These are phyloP conservation scores for Drosophila leonis DNA, from an alignment of 2,888 invertebrate genomes.

Conservation along the genomic window DNA sequence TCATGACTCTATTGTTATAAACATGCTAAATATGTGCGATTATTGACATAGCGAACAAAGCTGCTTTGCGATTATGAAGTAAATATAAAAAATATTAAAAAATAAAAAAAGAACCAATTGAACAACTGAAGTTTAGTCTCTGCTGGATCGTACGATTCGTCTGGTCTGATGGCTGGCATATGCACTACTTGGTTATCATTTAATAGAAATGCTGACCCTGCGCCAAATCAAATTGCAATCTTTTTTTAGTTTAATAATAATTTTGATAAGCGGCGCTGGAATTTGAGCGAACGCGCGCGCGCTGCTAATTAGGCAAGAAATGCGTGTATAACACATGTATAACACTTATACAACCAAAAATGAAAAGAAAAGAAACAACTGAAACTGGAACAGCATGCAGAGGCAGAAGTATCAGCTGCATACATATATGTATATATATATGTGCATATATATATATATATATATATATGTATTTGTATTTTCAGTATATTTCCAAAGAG, in stretches of 20 bases:
- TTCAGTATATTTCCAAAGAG: slow-evolving; percentile 45
- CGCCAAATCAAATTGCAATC: slow-evolving; percentile 42
- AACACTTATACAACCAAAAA: slow-evolving; percentile 4
- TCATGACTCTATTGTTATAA: slow-evolving; percentile 10
- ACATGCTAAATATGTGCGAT: slow-evolving; percentile 22
- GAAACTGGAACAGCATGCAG: slow-evolving; percentile 34
- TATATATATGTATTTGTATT: slow-evolving; percentile 2
- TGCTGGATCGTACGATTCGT: slow-evolving; percentile 35
- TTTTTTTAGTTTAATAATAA: slow-evolving; percentile 51
- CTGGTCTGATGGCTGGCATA: not conserved
- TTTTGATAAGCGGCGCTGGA: slow-evolving; percentile 54
- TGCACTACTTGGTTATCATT: slow-evolving; percentile 32
- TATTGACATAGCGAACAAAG: slow-evolving; percentile 18
- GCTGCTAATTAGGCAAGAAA: slow-evolving; percentile 55
- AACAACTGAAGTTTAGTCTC: slow-evolving; percentile 21
- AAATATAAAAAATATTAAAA: slow-evolving; percentile 7
- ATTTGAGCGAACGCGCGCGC: not conserved
- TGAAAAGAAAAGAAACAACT: slow-evolving; percentile 24
- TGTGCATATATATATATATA: slow-evolving; percentile 1
- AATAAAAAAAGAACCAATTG: slow-evolving; percentile 4
- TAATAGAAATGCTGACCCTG: slow-evolving; percentile 31
- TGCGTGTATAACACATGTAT: slow-evolving; percentile 2
- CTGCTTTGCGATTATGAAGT: slow-evolving; percentile 12
- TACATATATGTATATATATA: slow-evolving; percentile 1
- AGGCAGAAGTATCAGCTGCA: slow-evolving; percentile 22